Conservation (phyloP, 2,797 vertebrate species). For the Clarias pachynema region DNA sequence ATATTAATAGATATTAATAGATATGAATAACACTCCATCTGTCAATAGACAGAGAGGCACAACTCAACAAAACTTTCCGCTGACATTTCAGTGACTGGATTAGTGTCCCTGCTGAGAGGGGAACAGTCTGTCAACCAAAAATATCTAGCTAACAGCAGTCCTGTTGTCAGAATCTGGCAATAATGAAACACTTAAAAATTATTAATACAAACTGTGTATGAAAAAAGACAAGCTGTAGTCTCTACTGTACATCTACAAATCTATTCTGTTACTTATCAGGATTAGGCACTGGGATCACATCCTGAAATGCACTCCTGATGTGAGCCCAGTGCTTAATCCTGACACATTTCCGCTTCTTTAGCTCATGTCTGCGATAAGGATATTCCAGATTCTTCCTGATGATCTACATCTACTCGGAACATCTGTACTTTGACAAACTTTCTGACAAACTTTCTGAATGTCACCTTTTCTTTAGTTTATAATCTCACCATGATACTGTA, state of each 20-base stretch:
- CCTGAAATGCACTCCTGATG: not conserved
- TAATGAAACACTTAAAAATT: not conserved
- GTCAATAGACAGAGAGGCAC: not conserved
- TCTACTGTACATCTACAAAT: not conserved
- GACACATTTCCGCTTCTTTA: not conserved
- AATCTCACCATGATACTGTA: not conserved
- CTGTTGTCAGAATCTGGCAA: not conserved
- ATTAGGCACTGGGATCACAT: no score
- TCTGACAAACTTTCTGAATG: not conserved
- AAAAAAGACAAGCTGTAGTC: not conserved
- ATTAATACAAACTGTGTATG: not conserved
- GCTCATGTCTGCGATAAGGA: not conserved
- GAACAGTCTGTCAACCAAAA: not conserved
- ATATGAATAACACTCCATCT: no score
- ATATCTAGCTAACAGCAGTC: constrained; percentile 8
- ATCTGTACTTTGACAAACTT: not conserved
- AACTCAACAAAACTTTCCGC: not conserved
- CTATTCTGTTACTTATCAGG: not conserved
- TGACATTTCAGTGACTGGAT: not conserved
- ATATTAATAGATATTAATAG: not conserved
- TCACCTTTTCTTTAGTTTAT: no score
- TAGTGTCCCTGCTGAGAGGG: not conserved
- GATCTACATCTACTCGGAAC: not conserved
- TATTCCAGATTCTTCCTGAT: not conserved
- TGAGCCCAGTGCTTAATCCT: not conserved